Evolutionary conservation across 2,797 vertebrate species (phyloP).

Genomic region (Choloepus didactylus): DNA sequence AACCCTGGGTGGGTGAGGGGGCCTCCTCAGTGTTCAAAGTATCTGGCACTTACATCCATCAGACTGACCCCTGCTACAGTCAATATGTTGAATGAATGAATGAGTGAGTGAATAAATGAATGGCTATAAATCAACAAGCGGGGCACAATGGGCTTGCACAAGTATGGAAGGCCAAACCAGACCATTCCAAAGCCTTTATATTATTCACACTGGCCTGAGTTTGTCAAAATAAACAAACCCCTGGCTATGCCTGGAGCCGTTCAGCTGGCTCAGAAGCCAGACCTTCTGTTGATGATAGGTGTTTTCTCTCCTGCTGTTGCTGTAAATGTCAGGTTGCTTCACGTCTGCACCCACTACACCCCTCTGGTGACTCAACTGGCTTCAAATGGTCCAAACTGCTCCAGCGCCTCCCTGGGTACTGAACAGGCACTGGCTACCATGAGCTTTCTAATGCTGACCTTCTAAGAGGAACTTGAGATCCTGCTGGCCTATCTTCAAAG

Average conservation of each 20-base stretch:
- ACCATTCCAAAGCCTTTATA: not conserved
- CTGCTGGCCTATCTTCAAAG: not conserved
- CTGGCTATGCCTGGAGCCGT: not conserved
- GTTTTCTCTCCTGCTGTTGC: not conserved
- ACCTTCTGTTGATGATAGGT: not conserved
- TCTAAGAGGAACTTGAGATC: not conserved
- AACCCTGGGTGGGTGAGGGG: not conserved
- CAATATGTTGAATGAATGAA: not conserved
- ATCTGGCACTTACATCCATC: no score
- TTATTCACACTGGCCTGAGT: not conserved
- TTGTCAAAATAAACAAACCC: not conserved
- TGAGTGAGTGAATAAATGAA: not conserved
- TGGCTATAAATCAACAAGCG: fast-evolving
- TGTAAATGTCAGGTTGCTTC: not conserved
- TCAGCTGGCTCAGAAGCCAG: not conserved
- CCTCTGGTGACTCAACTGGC: not conserved
- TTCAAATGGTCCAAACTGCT: not conserved
- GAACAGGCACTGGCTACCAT: not conserved
- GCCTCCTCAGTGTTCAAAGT: not conserved
- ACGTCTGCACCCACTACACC: not conserved
- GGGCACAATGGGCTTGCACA: not conserved
- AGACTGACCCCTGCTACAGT: not conserved
- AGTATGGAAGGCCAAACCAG: not conserved
- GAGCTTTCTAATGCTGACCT: not conserved
- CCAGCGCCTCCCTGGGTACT: not conserved